Percentiles rank a stretch among this genome's conserved stretches.
Evolutionary conservation across 2,113 vertebrate genomes (phyloP).

Genomic region (Urocitellus parryii): DNA sequence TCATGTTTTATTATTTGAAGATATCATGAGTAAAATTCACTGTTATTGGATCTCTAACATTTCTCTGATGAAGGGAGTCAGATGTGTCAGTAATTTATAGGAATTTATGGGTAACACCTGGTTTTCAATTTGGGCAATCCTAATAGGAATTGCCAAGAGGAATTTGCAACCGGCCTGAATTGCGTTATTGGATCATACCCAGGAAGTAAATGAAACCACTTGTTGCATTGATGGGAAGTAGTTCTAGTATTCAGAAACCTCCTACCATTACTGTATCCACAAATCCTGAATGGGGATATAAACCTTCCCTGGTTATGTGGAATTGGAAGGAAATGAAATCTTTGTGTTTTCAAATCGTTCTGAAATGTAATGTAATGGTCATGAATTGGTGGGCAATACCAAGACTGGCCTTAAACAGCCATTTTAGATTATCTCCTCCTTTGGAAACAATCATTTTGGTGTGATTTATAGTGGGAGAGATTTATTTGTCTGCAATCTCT

Average conservation of each 20-base stretch:
- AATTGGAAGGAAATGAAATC: neutral
- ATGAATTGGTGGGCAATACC: neutral
- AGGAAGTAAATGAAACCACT: slow-evolving; percentile 68
- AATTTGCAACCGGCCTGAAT: slow-evolving; percentile 65
- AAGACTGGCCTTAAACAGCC: neutral
- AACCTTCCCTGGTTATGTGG: neutral
- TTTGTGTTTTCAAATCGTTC: slow-evolving; percentile 5
- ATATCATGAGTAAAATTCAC: neutral
- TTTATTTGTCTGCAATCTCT: neutral
- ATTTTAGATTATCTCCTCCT: neutral
- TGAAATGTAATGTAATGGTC: neutral
- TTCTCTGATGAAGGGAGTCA: neutral
- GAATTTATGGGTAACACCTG: slow-evolving; percentile 75
- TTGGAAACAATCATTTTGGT: neutral
- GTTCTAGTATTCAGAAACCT: slow-evolving; percentile 14
- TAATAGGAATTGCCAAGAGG: slow-evolving; percentile 59
- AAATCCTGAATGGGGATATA: neutral
- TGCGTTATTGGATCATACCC: slow-evolving; percentile 50
- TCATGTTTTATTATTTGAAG: slow-evolving; percentile 52
- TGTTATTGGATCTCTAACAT: slow-evolving; percentile 11
- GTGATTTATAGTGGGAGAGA: neutral
- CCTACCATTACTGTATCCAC: neutral
- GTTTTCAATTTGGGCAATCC: slow-evolving; percentile 45
- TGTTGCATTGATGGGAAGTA: slow-evolving; percentile 21
- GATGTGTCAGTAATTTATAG: slow-evolving; percentile 57